Conservation (phyloP, 2,888 invertebrate genomes). For the Sepioteuthis lessoniana region DNA sequence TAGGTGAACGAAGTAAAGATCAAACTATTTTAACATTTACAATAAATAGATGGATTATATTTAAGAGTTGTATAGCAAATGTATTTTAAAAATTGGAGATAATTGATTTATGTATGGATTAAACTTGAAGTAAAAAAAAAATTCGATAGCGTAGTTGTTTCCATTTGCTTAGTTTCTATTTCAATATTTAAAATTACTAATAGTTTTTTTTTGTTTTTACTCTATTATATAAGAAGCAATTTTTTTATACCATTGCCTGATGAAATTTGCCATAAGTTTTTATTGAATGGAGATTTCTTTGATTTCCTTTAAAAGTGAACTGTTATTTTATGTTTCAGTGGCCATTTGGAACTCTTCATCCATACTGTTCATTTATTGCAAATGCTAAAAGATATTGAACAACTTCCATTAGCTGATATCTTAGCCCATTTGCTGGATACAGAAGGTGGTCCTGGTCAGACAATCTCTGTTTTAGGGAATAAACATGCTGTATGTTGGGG, state of each 20-base stretch:
- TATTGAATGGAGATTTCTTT: not conserved
- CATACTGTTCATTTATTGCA: constrained; percentile 71
- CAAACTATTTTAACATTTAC: too few relatives aligned
- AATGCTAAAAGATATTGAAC: constrained; percentile 62
- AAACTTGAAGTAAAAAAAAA: too few relatives aligned
- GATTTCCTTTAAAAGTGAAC: not conserved
- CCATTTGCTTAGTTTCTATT: too few relatives aligned
- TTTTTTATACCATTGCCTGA: not conserved
- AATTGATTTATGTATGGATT: too few relatives aligned
- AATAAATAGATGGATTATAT: too few relatives aligned
- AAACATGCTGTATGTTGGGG: constrained; percentile 73
- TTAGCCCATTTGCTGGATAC: constrained; percentile 66
- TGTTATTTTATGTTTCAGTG: constrained; percentile 60
- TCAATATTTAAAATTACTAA: too few relatives aligned
- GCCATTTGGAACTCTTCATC: constrained; percentile 71
- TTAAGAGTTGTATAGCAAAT: too few relatives aligned
- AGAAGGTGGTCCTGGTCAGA: constrained; percentile 71
- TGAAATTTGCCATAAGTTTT: not conserved
- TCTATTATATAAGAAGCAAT: not conserved
- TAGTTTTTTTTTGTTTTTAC: too few relatives aligned
- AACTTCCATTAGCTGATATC: constrained; percentile 68
- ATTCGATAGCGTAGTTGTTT: too few relatives aligned
- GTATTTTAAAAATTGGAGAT: too few relatives aligned
- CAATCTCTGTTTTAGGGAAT: constrained; percentile 64
- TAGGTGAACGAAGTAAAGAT: too few relatives aligned